These are phyloP conservation scores for Pempheris klunzingeri DNA, from an alignment of 2,797 vertebrate genomes.

Conservation along the genomic window DNA sequence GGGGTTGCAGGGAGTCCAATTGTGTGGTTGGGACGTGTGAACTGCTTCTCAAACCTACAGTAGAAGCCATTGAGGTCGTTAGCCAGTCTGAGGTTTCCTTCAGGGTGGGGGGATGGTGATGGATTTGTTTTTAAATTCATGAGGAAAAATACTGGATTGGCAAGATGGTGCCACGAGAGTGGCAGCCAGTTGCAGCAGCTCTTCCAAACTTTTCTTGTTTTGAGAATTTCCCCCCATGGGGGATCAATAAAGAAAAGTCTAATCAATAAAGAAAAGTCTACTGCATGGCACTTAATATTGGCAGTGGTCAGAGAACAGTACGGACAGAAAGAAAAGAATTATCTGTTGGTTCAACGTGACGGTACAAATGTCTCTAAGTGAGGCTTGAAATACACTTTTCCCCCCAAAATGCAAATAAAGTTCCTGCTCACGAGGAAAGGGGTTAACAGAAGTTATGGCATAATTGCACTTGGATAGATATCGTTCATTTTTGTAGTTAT, in stretches of 20 bases:
- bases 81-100: no score
- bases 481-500: slow-evolving; percentile 43
- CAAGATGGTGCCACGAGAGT: no score
- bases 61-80: no score
- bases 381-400: slow-evolving; percentile 49
- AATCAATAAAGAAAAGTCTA: no score
- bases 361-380: slow-evolving; percentile 49
- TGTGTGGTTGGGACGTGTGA: no score
- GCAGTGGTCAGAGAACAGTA: slow-evolving; percentile 67
- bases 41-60: no score
- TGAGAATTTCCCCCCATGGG: no score
- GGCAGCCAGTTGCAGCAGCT: no score
- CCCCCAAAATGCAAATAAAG: slow-evolving; percentile 32
- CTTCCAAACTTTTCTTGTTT: no score
- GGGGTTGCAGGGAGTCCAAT: no score
- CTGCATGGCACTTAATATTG: slow-evolving; percentile 75
- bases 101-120: no score
- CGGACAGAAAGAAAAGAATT: slow-evolving; percentile 12
- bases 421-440: slow-evolving; percentile 43
- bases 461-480: slow-evolving; percentile 83
- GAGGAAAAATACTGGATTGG: slow-evolving; percentile 71
- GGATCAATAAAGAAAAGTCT: no score
- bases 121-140: slow-evolving; percentile 43
- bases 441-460: slow-evolving; percentile 51
- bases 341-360: slow-evolving; percentile 18